phyloP scores from a whole-genome alignment of 2,113 vertebrate species.

The Cyprinodon brontotheroides region DNA sequence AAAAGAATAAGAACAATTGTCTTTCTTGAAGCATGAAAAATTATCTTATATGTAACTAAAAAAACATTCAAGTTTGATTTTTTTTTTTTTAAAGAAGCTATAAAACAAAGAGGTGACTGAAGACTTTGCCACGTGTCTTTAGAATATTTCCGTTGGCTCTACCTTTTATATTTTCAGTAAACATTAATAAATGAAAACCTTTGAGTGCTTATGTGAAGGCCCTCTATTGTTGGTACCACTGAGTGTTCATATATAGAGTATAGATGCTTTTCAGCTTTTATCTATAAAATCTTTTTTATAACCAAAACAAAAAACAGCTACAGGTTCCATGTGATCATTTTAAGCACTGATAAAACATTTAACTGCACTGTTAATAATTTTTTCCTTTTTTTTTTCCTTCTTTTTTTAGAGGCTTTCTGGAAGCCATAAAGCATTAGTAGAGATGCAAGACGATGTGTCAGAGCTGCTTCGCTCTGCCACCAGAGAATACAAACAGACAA shows the following conservation, averaged over 20 bases:
- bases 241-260: slow-evolving; percentile 19
- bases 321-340: not conserved
- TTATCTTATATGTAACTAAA: not conserved
- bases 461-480: slow-evolving; percentile 87
- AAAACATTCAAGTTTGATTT: not conserved
- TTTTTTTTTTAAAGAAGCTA: not conserved
- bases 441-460: slow-evolving; percentile 92
- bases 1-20: not conserved
- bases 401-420: slow-evolving; percentile 91
- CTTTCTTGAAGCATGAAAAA: not conserved
- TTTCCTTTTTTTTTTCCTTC: slow-evolving; percentile 39
- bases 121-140: not conserved
- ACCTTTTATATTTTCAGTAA: slow-evolving; percentile 16
- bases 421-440: slow-evolving; percentile 96
- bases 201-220: slow-evolving; percentile 48
- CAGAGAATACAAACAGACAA: slow-evolving; percentile 84
- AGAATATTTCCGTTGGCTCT: slow-evolving; percentile 14
- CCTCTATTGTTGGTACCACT: slow-evolving; percentile 36
- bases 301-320: slow-evolving; percentile 3
- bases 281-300: slow-evolving; percentile 6
- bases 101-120: not conserved
- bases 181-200: slow-evolving; percentile 64
- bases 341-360: slow-evolving; percentile 14
- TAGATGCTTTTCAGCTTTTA: slow-evolving; percentile 12
- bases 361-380: slow-evolving; percentile 6